Evolutionary conservation across 2,797 vertebrate species (phyloP).

Genomic region (Spheniscus humboldti): DNA sequence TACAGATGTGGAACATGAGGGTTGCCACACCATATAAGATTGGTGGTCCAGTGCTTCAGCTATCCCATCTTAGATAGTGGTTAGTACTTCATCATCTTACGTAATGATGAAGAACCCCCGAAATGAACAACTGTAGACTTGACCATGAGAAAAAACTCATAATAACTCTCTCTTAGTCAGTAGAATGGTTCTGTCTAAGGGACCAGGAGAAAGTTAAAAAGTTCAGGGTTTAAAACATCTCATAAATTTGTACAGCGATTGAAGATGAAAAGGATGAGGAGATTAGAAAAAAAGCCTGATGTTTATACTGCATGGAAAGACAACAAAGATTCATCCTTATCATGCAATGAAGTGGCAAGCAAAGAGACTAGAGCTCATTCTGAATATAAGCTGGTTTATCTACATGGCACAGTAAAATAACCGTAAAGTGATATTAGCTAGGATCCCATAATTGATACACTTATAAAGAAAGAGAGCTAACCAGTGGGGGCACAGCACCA

Average conservation of each 20-base stretch:
- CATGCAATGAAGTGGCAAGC: background rate
- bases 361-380: background rate
- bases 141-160: background rate
- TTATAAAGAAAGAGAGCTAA: background rate
- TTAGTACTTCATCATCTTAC: background rate
- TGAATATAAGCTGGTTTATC: background rate
- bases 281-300: background rate
- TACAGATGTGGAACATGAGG: background rate
- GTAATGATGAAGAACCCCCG: background rate
- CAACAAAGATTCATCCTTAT: background rate
- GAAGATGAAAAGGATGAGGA: background rate
- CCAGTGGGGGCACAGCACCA: background rate
- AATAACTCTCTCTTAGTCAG: background rate
- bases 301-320: background rate
- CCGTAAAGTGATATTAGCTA: background rate
- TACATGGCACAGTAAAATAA: background rate
- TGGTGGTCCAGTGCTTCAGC: background rate
- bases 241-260: background rate
- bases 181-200: background rate
- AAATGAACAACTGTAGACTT: background rate
- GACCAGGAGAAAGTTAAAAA: background rate
- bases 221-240: background rate
- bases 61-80: background rate
- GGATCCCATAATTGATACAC: background rate
- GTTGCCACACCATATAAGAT: background rate